Conservation (phyloP, 1,140 invertebrate species). For the Glomeris maerens region DNA sequence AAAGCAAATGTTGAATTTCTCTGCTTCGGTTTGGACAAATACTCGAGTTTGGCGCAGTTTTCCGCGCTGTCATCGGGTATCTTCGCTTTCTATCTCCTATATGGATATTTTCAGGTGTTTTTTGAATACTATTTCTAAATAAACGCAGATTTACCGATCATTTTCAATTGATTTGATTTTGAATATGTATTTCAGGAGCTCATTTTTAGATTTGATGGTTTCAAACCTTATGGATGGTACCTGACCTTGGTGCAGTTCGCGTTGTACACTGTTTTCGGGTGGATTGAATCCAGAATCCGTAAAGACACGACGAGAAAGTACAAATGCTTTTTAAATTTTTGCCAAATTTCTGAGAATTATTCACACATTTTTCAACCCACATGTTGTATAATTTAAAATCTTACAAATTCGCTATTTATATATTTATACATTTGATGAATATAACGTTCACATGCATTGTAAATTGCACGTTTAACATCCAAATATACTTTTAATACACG, state of each 20-base stretch:
- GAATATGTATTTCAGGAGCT: conserved; percentile 46
- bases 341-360: too few relatives aligned
- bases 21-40: conserved; percentile 54
- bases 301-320: conserved; percentile 51
- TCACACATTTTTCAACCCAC: too few relatives aligned
- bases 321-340: conserved; percentile 20
- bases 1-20: conserved; percentile 43
- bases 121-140: conserved; percentile 12
- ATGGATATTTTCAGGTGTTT: conserved; percentile 70
- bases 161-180: conserved; percentile 11
- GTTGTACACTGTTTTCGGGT: conserved; percentile 67
- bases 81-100: conserved; percentile 74
- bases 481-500: too few relatives aligned
- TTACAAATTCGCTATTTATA: too few relatives aligned
- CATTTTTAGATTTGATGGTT: conserved; percentile 76
- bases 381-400: too few relatives aligned
- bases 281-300: conserved; percentile 52
- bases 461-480: too few relatives aligned
- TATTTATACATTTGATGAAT: too few relatives aligned
- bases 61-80: conserved; percentile 56
- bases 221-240: conserved; percentile 81
- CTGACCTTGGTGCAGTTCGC: conserved; percentile 82
- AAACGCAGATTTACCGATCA: not conserved
- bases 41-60: conserved; percentile 54
- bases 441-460: too few relatives aligned